Evolutionary conservation across 1,140 invertebrate genomes (phyloP).

Genomic region (Zaprionus gabonicus): DNA sequence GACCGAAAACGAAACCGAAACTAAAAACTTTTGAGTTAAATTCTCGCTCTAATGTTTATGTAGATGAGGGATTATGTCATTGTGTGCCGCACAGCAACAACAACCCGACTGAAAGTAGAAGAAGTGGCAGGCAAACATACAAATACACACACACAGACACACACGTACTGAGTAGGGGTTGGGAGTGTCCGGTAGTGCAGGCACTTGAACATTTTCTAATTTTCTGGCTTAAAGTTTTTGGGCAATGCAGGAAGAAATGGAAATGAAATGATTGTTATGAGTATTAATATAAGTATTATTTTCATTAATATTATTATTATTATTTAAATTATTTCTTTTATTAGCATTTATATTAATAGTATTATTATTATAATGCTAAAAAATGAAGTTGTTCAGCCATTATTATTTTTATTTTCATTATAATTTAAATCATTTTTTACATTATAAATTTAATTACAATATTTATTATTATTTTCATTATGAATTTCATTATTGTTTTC

Average conservation of each 20-base stretch:
- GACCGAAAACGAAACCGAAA: conserved; percentile 81
- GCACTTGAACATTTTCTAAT: conserved; percentile 81
- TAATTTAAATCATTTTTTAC: conserved; percentile 48
- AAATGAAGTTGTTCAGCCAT: no score
- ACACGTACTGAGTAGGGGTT: conserved; percentile 8
- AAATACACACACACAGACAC: conserved; percentile 15
- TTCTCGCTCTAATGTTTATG: conserved; percentile 82
- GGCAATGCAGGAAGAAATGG: neutral
- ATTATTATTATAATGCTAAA: no score
- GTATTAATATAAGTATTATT: conserved; percentile 62
- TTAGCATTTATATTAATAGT: neutral
- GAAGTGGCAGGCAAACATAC: conserved; percentile 1
- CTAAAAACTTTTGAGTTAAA: conserved; percentile 83
- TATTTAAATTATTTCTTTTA: neutral
- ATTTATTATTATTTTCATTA: conserved; percentile 44
- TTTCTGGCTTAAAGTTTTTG: conserved; percentile 73
- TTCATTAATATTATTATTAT: neutral
- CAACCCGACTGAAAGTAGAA: conserved; percentile 9
- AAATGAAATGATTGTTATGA: conserved; percentile 42
- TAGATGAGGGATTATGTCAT: conserved; percentile 83
- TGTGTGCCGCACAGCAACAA: conserved; percentile 61
- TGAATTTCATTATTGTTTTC: conserved; percentile 41
- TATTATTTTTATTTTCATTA: neutral
- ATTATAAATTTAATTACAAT: conserved; percentile 8
- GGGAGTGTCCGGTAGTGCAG: conserved; percentile 39